Conservation (phyloP, 2,888 invertebrate species). For the Heteromurus nitidus region DNA sequence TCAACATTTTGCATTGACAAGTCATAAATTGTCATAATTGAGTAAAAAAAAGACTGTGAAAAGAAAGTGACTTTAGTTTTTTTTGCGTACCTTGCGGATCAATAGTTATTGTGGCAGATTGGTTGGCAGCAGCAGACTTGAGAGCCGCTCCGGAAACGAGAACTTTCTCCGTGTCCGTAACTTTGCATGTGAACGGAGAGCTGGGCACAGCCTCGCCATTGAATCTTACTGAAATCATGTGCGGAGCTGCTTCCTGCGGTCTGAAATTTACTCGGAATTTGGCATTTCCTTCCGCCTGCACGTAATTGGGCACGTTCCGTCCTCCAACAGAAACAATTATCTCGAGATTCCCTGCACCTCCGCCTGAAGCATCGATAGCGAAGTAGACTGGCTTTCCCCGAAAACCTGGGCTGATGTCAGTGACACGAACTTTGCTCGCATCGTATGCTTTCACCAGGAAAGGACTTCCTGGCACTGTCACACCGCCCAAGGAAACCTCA, state of each 20-base stretch:
- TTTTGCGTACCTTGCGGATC: conserved; percentile 77
- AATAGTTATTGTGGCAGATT: conserved; percentile 80
- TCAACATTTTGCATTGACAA: neutral
- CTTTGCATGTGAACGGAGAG: conserved; percentile 94
- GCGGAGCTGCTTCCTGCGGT: conserved; percentile 93
- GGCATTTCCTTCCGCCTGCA: conserved; percentile 97
- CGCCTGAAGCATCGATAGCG: conserved; percentile 85
- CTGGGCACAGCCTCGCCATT: conserved; percentile 83
- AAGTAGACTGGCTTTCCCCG: conserved; percentile 96
- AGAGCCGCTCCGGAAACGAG: conserved; percentile 82
- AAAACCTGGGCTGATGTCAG: conserved; percentile 92
- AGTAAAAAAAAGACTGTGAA: conserved; percentile 17
- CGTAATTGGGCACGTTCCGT: conserved; percentile 98
- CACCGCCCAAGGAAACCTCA: conserved; percentile 83
- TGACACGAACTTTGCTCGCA: conserved; percentile 94
- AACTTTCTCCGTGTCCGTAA: conserved; percentile 82
- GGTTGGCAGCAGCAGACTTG: conserved; percentile 83
- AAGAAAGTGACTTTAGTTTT: neutral
- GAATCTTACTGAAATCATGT: conserved; percentile 87
- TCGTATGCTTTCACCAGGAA: conserved; percentile 97
- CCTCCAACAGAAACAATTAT: conserved; percentile 98
- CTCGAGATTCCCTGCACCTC: conserved; percentile 96
- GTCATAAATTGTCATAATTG: conserved; percentile 18
- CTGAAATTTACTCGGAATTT: conserved; percentile 96
- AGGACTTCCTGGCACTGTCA: conserved; percentile 93